Evolutionary conservation across 2,888 invertebrate genomes (phyloP), one percentile per base, ranked within the genome.

Genomic region (Cantharis rufa): DNA sequence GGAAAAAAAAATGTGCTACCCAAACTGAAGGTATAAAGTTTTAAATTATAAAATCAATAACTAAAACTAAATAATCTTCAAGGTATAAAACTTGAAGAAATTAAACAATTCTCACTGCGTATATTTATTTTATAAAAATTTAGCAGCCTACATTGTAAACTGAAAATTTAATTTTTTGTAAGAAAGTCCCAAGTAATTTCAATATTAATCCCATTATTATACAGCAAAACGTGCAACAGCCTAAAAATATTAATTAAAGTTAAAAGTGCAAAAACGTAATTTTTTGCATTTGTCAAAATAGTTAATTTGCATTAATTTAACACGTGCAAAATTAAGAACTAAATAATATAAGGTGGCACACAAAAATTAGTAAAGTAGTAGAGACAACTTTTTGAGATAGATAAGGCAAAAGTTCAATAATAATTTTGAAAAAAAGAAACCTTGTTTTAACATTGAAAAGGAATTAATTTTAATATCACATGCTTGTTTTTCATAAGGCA

Each of bases 401-500:
- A 48, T 48, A 48, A 48, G 48, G 48, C 48, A 48, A n/a, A 66
- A 66, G 4, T 66, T 24, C 64, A 21, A 21, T 13, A 21, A 66
- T 24, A 21, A 66, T 24, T 21, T 18, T 24, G 16, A 21, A 66
- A 66, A 21, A 66, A 63, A 15, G 5, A 48, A 13, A n/a, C n/a
- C 5, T 48, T 48, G 48, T n/a, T 48, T 48, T 48, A 48, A 48
- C n/a, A n/a, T 48, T 48, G 48, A 48, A 66, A 66, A 66, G 64
- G 64, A 66, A 66, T 66, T 66, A 66, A 66, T 66, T 66, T 66
- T 66, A 66, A 66, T 66, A 66, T 66, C 64, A 66, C 64, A 66
- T 21, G 64, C 24, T 66, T 66, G 24, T 66, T 66, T 24, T 24
- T 66, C 18, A 21, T 66, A 66, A 66, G 64, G 64, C 64, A 66